Evolutionary conservation across 2,113 vertebrate genomes (phyloP).

Genomic region (Gobio gobio): DNA sequence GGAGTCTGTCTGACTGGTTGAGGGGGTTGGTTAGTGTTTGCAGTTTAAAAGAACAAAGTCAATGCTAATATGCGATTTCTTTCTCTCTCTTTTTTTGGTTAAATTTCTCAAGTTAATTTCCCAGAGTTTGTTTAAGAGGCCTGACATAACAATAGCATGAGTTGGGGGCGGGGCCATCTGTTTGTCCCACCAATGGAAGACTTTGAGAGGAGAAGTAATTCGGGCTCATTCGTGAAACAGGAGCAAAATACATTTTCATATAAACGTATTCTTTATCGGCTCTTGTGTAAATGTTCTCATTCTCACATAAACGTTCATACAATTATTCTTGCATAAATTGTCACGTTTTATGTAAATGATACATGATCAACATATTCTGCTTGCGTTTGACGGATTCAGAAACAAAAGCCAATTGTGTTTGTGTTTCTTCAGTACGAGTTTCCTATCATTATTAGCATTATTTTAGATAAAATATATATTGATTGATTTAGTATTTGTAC

Average conservation of each 20-base stretch:
- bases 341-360: not conserved
- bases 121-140: not conserved
- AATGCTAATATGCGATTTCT: no score
- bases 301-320: not conserved
- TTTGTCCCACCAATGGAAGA: not conserved
- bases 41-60: not conserved
- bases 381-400: not conserved
- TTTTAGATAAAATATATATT: not conserved
- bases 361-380: not conserved
- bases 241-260: not conserved
- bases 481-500: not conserved
- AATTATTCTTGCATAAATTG: not conserved
- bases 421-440: not conserved
- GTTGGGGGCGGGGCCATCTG: not conserved
- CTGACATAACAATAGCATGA: not conserved
- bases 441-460: not conserved
- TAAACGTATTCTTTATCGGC: not conserved
- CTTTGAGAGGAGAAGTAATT: not conserved
- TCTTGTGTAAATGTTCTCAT: not conserved
- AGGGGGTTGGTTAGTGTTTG: not conserved
- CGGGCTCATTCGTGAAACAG: not conserved
- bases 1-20: constrained; percentile 20
- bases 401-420: not conserved
- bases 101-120: no score
- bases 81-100: no score